Evolutionary conservation across 2,888 invertebrate genomes (phyloP), one percentile per base, ranked within the genome.

Genomic region (Dynastes maya): DNA sequence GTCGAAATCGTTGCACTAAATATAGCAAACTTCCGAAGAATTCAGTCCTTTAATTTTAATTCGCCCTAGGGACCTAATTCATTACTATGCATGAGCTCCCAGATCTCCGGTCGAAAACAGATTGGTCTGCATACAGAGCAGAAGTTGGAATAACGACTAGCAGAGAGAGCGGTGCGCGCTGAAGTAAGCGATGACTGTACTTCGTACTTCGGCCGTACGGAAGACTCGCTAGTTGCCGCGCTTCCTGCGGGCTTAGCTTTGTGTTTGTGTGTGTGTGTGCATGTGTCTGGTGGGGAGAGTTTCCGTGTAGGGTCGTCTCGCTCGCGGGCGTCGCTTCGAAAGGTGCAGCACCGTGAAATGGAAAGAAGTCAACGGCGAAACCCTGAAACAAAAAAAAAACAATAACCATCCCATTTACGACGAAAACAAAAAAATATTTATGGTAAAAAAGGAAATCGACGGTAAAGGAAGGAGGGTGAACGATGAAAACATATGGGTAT

Each of bases 1-100:
- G 87, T 85, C 85, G 87, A 88, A 89, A 89, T 88, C 88, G 87
- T 88, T 88, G 89, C 88, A 88, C 87, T 88, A 89, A 89, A 89
- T 88, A 88, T 74, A 74, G 88, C 86, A 87, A 89, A 89, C 88
- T 89, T 89, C 88, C 88, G 87, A 89, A 88, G 88, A 88, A 87
- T 86, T 85, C 84, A 86, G 88, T 88, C 86, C 88, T 88, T 89
- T 89, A 89, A 89, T 89, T 89, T 89, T 89, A 89, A 89, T 89
- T 89, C 88, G 87, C 89, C 89, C 89, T 84, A 83, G 89, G 89
- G 89, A 89, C 84, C 88, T 88, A 88, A 89, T 89, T 89, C 89
- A 89, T 89, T 89, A 89, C 87, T 89, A 89, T 89, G 89, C 89
- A 89, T 89, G 89, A 89, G 88, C 85, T 88, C 86, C 86, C 84